A percentile compares a stretch with the other conserved stretches of the same genome.
Evolutionary conservation across 1,140 invertebrate genomes (phyloP).

Genomic region (Bombus pyrosoma): DNA sequence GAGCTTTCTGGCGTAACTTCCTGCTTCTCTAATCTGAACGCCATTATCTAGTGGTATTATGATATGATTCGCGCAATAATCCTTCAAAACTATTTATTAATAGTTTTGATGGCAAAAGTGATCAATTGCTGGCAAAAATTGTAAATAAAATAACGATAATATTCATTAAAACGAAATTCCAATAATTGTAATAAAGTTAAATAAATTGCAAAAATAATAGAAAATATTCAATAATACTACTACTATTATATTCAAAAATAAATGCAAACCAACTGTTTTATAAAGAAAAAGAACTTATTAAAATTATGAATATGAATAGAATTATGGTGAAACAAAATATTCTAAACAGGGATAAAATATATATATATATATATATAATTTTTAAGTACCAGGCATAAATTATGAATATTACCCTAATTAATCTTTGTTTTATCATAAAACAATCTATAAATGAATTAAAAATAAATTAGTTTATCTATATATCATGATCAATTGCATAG

Average conservation of each 20-base stretch:
- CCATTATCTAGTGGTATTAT: conserved; percentile 47
- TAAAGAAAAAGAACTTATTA: background rate
- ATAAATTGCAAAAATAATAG: background rate
- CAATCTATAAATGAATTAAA: background rate
- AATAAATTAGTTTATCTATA: background rate
- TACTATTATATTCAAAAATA: background rate
- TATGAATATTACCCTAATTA: background rate
- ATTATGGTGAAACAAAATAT: background rate
- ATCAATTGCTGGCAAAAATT: conserved; percentile 24
- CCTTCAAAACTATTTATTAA: background rate
- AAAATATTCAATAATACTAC: background rate
- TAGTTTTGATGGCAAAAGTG: conserved; percentile 20
- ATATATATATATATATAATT: background rate
- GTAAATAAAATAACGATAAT: background rate
- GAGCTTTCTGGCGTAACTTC: conserved; percentile 65
- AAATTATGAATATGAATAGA: background rate
- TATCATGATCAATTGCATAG: background rate
- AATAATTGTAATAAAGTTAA: background rate
- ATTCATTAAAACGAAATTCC: background rate
- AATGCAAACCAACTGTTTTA: background rate
- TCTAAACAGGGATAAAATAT: background rate
- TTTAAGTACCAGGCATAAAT: background rate
- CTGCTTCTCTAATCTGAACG: conserved; percentile 48
- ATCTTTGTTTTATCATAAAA: background rate
- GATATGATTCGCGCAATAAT: conserved; percentile 30